Evolutionary conservation across 1,140 invertebrate genomes (phyloP).

Genomic region (Drosophila sucinea): DNA sequence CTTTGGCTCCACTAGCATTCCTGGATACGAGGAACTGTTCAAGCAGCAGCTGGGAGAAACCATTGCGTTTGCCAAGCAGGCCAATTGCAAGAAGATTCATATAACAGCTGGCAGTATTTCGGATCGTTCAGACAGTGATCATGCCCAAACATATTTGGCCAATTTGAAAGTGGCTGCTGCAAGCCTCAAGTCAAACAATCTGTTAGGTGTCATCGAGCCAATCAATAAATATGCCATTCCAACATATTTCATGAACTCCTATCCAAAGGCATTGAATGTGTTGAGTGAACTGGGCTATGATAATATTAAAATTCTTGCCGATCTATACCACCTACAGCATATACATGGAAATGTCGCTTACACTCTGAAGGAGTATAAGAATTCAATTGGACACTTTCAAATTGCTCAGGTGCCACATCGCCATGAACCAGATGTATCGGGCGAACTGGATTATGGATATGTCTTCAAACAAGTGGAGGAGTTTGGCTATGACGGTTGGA

Average conservation of each 20-base stretch:
- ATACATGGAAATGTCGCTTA: conserved; percentile 92
- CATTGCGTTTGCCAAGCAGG: conserved; percentile 91
- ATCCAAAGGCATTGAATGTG: conserved; percentile 88
- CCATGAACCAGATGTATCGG: conserved; percentile 91
- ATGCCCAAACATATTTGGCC: conserved; percentile 87
- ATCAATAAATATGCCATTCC: conserved; percentile 93
- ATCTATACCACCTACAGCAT: conserved; percentile 95
- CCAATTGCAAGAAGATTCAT: conserved; percentile 92
- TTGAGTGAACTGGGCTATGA: conserved; percentile 90
- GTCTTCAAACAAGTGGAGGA: conserved; percentile 89
- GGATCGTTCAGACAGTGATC: conserved; percentile 82
- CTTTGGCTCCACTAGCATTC: conserved; percentile 92
- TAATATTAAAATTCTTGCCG: conserved; percentile 91
- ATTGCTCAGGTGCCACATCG: conserved; percentile 95
- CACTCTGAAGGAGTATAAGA: conserved; percentile 88
- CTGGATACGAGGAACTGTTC: conserved; percentile 90
- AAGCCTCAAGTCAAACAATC: conserved; percentile 87
- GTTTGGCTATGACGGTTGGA: conserved; percentile 90
- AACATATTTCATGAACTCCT: conserved; percentile 93
- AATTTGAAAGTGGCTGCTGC: conserved; percentile 90
- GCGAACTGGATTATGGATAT: conserved; percentile 94
- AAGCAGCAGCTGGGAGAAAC: conserved; percentile 88
- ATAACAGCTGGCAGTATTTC: conserved; percentile 91
- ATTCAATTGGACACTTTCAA: conserved; percentile 89
- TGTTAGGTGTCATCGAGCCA: conserved; percentile 94